Conservation (phyloP, 2,797 vertebrate species). For the Cossypha dichroa region DNA sequence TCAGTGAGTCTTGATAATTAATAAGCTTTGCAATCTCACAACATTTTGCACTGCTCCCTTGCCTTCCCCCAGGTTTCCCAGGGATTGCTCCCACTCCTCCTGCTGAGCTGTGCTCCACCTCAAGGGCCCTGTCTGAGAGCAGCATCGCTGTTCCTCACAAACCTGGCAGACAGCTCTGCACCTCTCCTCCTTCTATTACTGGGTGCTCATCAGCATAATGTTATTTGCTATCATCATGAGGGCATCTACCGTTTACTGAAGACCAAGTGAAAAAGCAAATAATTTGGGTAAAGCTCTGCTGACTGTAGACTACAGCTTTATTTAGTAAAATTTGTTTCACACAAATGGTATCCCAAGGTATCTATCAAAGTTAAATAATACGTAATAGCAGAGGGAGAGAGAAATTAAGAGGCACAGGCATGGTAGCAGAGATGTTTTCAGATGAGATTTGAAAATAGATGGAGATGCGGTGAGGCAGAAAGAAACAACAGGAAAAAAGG, state of each 20-base stretch:
- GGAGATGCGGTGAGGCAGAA: constrained; percentile 27
- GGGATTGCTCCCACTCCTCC: background rate
- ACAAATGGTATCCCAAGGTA: constrained; percentile 15
- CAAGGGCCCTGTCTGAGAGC: background rate
- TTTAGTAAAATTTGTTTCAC: constrained; percentile 9
- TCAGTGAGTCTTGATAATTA: background rate
- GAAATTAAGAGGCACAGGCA: constrained; percentile 37
- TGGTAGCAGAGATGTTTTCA: constrained; percentile 39
- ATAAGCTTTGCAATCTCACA: background rate
- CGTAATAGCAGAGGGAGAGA: constrained; percentile 14
- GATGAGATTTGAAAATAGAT: constrained; percentile 40
- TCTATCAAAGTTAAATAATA: constrained; percentile 56
- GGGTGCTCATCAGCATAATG: background rate
- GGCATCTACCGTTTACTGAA: background rate
- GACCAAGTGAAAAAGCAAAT: background rate
- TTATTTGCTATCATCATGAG: background rate
- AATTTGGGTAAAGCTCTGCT: background rate
- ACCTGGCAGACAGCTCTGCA: background rate
- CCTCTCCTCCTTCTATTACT: background rate
- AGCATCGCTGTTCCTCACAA: background rate
- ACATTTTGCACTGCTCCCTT: background rate
- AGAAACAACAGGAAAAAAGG: background rate
- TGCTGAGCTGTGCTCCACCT: background rate
- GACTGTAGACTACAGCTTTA: constrained; percentile 9
- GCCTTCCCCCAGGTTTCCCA: background rate